Evolutionary conservation across 23 tunicate genomes (phyloP).

Genomic region (Styela clava): DNA sequence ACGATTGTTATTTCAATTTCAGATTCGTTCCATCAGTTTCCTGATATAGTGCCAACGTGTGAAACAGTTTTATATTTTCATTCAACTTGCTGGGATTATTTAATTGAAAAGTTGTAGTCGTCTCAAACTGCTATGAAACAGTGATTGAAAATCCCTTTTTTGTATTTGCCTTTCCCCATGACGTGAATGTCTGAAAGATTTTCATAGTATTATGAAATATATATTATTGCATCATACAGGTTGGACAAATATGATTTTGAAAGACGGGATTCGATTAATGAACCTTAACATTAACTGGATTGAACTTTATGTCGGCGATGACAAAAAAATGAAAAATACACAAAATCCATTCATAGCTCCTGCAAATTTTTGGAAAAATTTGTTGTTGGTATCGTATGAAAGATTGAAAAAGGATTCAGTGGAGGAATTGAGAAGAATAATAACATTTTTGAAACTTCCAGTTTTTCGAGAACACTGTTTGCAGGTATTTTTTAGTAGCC

Average conservation of each 20-base stretch:
- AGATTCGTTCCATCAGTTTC: too few species aligned
- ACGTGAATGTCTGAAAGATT: too few species aligned
- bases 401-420: not conserved
- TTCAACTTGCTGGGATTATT: too few species aligned
- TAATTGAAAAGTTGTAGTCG: too few species aligned
- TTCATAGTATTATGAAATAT: too few species aligned
- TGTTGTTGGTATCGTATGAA: constrained; percentile 3
- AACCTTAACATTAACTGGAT: not conserved
- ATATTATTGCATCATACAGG: not conserved
- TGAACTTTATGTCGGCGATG: not conserved
- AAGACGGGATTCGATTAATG: not conserved
- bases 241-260: not conserved
- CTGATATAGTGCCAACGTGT: too few species aligned
- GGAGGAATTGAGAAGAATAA: not conserved
- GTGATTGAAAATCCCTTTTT: too few species aligned
- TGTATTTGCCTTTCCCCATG: too few species aligned
- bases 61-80: too few species aligned
- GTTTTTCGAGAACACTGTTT: not conserved
- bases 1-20: too few species aligned
- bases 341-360: constrained; percentile 1
- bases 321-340: not conserved
- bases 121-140: too few species aligned
- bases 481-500: not conserved
- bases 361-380: not conserved
- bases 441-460: not conserved